Conservation (phyloP, 1,140 invertebrate species). For the Caenorhabditis tropicalis region DNA sequence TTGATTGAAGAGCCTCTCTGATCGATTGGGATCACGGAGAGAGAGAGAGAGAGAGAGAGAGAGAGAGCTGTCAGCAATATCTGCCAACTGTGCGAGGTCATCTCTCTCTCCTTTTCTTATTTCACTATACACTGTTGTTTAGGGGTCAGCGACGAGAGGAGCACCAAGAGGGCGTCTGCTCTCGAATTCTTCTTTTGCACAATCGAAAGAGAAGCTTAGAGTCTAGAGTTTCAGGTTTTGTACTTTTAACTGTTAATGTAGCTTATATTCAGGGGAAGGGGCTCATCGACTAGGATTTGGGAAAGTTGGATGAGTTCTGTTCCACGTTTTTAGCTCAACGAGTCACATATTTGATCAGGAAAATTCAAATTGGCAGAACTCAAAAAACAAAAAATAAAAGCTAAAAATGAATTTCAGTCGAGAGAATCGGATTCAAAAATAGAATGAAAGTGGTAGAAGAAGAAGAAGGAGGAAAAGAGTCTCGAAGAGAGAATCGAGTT, state of each 20-base stretch:
- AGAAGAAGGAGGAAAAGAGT: not conserved
- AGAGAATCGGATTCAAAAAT: not conserved
- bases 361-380: too few relatives aligned
- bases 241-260: too few relatives aligned
- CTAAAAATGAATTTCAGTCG: not conserved
- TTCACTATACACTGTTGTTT: not conserved
- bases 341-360: too few relatives aligned
- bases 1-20: conserved; percentile 38
- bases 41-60: not conserved
- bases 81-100: conserved; percentile 28
- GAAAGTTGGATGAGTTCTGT: too few relatives aligned
- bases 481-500: not conserved
- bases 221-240: not conserved
- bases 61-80: conserved; percentile 17
- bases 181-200: not conserved
- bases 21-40: not conserved
- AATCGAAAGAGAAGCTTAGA: too few relatives aligned
- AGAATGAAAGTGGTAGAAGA: not conserved
- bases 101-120: not conserved
- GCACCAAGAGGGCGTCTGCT: not conserved
- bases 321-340: too few relatives aligned
- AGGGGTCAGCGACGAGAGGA: not conserved
- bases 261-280: too few relatives aligned
- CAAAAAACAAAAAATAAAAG: too few relatives aligned
- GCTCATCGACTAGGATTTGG: too few relatives aligned